Base-by-base conservation (phyloP, 2,888 invertebrate species). In the Himalopsyche tibetana region DNA sequence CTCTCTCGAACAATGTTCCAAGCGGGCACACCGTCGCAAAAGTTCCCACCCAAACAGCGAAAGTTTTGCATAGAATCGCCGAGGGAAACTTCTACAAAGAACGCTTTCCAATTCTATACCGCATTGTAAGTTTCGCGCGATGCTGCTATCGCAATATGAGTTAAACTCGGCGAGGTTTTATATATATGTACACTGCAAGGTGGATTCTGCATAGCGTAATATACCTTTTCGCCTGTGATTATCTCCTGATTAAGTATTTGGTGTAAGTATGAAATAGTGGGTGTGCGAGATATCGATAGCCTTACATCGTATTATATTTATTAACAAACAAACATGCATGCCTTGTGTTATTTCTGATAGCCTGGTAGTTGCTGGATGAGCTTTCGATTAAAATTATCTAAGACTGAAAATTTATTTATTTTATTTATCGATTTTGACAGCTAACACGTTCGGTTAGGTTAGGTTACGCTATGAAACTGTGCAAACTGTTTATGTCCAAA, bases 171-270 rank as follows among this genome's bases (percentile, higher is more conserved):
- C 15, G 38, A 56, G 80, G n/a, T 19, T 84, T 84, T 80, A 56
- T 45, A 28, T 80, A 56, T 45, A 28, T 28, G 28, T 28, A 55
- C 81, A 51, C 55, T 15, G 63, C 56, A 45, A 56, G 38, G 84
- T 63, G 55, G 85, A 85, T 45, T 85, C 51, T 74, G 74, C 82
- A 82, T 82, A 74, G 42, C 8, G 63, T 74, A 74, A 38, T 74
- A 84, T 84, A 84, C 63, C 84, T 63, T 81, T 38, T 55, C 42
- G 42, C 55, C 19, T 55, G 82, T 82, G 85, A 85, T 85, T 82
- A 85, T 85, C 85, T 85, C 82, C 82, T 85, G 85, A 85, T 85
- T 82, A 85, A 82, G 85, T 85, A 85, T 85, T 85, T 74, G 85
- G 85, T 85, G 82, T 69, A 85, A 69, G 82, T 74, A 85, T 74